These are phyloP conservation scores for Brachionus manjavacas DNA, from an alignment of 1,140 invertebrate genomes.

Conservation along the genomic window DNA sequence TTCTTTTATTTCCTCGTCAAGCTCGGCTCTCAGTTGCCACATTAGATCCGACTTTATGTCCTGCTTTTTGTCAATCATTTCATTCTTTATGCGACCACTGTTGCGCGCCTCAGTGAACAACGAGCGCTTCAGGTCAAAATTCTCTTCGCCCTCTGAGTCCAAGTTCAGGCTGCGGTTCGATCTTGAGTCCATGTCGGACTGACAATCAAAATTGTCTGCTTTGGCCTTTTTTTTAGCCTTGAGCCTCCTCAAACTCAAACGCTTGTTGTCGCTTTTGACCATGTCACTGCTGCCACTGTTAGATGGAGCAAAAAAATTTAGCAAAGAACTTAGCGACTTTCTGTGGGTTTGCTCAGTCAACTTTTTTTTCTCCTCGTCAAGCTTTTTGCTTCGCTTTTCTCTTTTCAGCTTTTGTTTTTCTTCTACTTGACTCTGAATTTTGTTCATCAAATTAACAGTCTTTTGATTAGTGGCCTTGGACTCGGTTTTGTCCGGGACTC, in stretches of 20 bases:
- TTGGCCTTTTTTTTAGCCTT: constrained; percentile 36
- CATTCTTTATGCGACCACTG: constrained; percentile 18
- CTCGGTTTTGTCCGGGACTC: background rate
- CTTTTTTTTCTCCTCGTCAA: constrained; percentile 27
- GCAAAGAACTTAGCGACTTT: background rate
- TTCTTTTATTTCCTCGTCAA: constrained; percentile 39
- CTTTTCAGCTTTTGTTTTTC: constrained; percentile 26
- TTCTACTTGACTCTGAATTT: constrained; percentile 17
- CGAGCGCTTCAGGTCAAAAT: background rate
- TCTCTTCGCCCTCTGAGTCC: background rate
- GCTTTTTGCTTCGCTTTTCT: background rate
- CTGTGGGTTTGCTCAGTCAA: background rate
- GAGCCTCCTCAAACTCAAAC: background rate
- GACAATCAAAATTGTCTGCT: background rate
- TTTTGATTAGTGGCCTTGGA: constrained; percentile 22
- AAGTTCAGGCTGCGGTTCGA: background rate
- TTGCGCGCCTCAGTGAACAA: background rate
- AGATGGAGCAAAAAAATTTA: background rate
- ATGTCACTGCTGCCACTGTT: background rate
- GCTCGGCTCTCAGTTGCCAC: background rate
- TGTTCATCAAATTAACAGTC: constrained; percentile 21
- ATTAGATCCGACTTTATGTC: background rate
- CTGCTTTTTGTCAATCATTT: background rate
- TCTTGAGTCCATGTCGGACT: background rate
- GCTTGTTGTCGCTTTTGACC: constrained; percentile 14